Evolutionary conservation across 2,888 invertebrate genomes (phyloP).

Genomic region (Andrena fulva): DNA sequence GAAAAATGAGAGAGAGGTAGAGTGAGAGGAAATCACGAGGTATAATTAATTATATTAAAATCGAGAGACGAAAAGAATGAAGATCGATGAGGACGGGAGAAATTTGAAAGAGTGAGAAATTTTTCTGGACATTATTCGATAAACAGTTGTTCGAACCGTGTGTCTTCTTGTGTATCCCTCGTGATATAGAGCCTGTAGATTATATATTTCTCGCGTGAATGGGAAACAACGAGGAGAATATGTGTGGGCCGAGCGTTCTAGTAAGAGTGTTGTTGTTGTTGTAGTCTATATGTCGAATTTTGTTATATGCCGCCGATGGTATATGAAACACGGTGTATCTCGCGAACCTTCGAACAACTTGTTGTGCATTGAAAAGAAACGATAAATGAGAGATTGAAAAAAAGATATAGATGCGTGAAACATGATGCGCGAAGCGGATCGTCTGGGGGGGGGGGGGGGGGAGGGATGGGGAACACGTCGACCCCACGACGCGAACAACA

Average conservation of each 20-base stretch:
- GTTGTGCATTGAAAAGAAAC: conserved; percentile 45
- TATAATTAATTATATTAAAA: conserved; percentile 47
- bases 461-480: background rate
- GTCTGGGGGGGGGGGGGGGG: background rate
- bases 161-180: conserved; percentile 41
- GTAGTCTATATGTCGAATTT: conserved; percentile 75
- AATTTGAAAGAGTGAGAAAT: conserved; percentile 7
- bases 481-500: conserved; percentile 26
- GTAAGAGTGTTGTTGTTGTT: conserved; percentile 71
- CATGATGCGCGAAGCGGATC: conserved; percentile 6
- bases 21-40: conserved; percentile 24
- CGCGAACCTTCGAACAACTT: conserved; percentile 55
- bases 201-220: conserved; percentile 53
- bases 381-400: background rate
- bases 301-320: conserved; percentile 68
- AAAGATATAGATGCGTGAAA: background rate
- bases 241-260: conserved; percentile 75
- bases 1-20: conserved; percentile 25
- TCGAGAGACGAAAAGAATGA: conserved; percentile 17
- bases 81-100: conserved; percentile 38
- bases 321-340: conserved; percentile 54
- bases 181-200: conserved; percentile 59
- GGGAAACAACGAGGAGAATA: conserved; percentile 56
- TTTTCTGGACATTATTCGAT: background rate
- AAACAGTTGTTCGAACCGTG: conserved; percentile 1